phyloP scores from a whole-genome alignment of 2,888 invertebrate genomes.

The Opisthograptis luteolata region DNA sequence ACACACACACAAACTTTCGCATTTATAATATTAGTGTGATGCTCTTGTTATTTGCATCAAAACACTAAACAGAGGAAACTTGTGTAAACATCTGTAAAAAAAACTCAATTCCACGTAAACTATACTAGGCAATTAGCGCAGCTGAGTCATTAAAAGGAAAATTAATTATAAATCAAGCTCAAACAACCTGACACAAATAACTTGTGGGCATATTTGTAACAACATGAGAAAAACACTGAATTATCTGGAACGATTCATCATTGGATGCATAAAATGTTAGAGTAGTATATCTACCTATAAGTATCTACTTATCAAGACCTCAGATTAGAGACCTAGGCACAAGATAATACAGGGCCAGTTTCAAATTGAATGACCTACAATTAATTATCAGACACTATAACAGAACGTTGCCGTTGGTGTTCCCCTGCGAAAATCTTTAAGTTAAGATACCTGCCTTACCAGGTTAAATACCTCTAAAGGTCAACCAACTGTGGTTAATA shows the following conservation, averaged over 20 bases:
- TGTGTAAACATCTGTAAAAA: background rate
- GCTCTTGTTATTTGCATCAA: slow-evolving; percentile 1
- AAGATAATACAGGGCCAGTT: too few species aligned
- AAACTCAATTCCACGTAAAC: slow-evolving; percentile 13
- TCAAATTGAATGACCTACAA: too few species aligned
- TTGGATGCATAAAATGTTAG: background rate
- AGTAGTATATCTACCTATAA: too few species aligned
- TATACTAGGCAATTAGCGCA: slow-evolving; percentile 30
- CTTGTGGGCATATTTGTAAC: slow-evolving; percentile 22
- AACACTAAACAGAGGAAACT: slow-evolving; percentile 2
- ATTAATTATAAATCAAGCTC: slow-evolving; percentile 37
- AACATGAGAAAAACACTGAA: slow-evolving; percentile 12
- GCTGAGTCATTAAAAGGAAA: slow-evolving; percentile 46
- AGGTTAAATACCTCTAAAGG: too few species aligned
- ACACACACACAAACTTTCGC: background rate
- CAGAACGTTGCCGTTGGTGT: too few species aligned
- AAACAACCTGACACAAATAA: slow-evolving; percentile 40
- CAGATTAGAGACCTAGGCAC: too few species aligned
- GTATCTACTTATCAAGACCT: too few species aligned
- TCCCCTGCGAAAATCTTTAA: too few species aligned
- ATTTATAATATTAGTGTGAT: too few species aligned
- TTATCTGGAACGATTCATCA: slow-evolving; percentile 18
- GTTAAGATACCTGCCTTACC: too few species aligned
- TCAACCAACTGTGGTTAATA: too few species aligned
- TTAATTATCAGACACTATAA: too few species aligned